These are phyloP conservation scores for Trichechus manatus DNA, from an alignment of 2,113 vertebrate species.

Conservation along the genomic window DNA sequence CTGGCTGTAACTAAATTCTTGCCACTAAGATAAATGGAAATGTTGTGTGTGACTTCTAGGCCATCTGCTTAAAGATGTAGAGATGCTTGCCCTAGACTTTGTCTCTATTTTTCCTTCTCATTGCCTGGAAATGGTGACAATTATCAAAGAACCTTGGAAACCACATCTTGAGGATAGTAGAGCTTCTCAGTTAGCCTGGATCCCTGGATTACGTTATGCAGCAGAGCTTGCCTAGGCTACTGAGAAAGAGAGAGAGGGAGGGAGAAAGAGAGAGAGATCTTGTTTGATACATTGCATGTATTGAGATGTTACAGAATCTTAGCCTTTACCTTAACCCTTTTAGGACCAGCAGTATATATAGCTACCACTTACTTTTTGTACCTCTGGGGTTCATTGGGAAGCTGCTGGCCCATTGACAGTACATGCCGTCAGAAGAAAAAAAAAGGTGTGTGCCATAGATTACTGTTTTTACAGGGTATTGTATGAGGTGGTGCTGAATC, in stretches of 20 bases:
- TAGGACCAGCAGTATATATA: no score
- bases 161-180: not conserved
- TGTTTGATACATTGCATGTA: not conserved
- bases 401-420: no score
- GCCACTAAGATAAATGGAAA: not conserved
- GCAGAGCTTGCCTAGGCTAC: not conserved
- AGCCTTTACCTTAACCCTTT: not conserved
- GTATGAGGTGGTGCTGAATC: no score
- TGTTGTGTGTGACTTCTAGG: not conserved
- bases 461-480: no score
- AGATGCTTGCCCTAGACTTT: not conserved
- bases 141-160: constrained; percentile 18
- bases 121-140: not conserved
- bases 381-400: no score
- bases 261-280: not conserved
- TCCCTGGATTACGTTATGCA: not conserved
- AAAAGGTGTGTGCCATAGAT: no score
- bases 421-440: no score
- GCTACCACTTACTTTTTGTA: no score
- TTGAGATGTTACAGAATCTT: not conserved
- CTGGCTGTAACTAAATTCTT: not conserved
- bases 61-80: not conserved
- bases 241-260: not conserved
- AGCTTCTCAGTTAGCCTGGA: not conserved
- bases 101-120: not conserved